Evolutionary conservation across 2,113 vertebrate genomes (phyloP).

Genomic region (Piprites chloris): DNA sequence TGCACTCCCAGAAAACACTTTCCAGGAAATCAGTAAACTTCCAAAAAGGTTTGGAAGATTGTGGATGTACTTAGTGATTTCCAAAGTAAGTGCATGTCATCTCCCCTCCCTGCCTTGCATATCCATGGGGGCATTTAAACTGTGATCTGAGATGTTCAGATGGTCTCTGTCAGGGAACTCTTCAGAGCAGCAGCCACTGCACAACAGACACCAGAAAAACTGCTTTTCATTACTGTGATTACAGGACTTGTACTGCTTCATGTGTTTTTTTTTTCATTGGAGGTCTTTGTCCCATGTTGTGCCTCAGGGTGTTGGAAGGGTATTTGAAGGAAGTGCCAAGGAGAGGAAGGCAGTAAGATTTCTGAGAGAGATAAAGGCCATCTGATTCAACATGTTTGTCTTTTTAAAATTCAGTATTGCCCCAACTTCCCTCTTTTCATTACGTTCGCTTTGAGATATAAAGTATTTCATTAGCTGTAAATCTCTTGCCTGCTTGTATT

Average conservation of each 20-base stretch:
- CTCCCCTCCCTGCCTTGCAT: neutral
- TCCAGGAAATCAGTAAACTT: neutral
- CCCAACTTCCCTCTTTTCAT: neutral
- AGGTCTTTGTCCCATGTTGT: neutral
- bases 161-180: neutral
- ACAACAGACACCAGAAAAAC: neutral
- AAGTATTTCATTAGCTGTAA: neutral
- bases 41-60: neutral
- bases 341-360: slow-evolving; percentile 29
- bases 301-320: neutral
- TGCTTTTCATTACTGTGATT: slow-evolving; percentile 6
- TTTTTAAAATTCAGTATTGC: neutral
- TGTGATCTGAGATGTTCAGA: neutral
- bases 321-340: neutral
- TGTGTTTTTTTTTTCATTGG: neutral
- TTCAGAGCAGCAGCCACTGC: neutral
- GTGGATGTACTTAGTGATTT: neutral
- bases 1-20: neutral
- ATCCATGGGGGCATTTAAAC: neutral
- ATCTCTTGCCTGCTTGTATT: neutral
- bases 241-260: neutral
- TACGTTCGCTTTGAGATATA: neutral
- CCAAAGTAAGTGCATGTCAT: neutral
- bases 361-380: slow-evolving; percentile 18
- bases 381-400: slow-evolving; percentile 6